phyloP scores from a whole-genome alignment of 2,888 invertebrate species.

The Hyles lineata region DNA sequence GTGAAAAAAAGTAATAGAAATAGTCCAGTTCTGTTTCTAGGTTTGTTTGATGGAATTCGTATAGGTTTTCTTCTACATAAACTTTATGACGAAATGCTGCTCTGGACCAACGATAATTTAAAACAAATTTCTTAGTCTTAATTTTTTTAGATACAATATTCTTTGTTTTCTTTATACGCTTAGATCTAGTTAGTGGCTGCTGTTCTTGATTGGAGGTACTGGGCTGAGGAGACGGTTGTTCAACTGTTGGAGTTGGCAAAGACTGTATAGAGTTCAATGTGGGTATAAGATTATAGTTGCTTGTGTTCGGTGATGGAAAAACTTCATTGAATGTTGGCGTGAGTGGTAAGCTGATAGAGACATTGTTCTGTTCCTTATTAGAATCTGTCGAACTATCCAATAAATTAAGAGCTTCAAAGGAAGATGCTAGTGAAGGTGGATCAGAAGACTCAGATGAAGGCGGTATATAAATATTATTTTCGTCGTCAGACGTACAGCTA shows the following conservation, averaged over 20 bases:
- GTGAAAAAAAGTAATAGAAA: conserved; percentile 36
- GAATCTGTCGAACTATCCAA: conserved; percentile 33
- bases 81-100: no score
- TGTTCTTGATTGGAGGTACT: conserved; percentile 31
- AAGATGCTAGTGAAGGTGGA: conserved; percentile 34
- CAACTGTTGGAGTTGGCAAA: conserved; percentile 12
- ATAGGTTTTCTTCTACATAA: no score
- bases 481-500: conserved; percentile 3
- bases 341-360: conserved; percentile 28
- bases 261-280: conserved; percentile 38
- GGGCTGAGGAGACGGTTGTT: conserved; percentile 26
- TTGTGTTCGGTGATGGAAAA: conserved; percentile 36
- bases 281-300: conserved; percentile 35
- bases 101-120: conserved; percentile 28
- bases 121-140: conserved; percentile 33
- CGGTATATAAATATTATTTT: conserved; percentile 1
- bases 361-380: conserved; percentile 29
- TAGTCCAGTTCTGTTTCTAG: conserved; percentile 36
- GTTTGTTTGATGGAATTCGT: background rate
- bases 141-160: conserved; percentile 35
- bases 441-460: conserved; percentile 26
- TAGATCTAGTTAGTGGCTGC: conserved; percentile 34
- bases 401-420: conserved; percentile 36
- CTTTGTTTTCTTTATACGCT: conserved; percentile 36
- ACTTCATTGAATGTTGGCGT: conserved; percentile 36